Base-by-base conservation (phyloP, 1,140 invertebrate species). In the Brachionus asplanchnoidis region DNA sequence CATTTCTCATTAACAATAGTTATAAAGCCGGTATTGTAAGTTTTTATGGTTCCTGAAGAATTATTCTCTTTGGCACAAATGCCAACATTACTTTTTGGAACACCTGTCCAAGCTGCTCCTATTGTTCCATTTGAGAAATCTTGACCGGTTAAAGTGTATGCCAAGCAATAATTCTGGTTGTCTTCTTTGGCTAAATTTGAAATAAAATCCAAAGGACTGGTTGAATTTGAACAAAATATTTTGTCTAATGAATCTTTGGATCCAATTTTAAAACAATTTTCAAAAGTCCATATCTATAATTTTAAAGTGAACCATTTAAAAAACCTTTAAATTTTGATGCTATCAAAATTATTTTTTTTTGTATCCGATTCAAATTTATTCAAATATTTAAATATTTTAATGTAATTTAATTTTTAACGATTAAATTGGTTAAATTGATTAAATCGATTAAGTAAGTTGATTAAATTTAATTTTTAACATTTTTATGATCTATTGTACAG, bases 1-100 rank as follows among this genome's bases (percentile, higher is more conserved):
- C 94, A 96, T 87, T 98, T 97, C 91, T 99, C 99, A 91, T 99
- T 99, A 14, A 99, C 95, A 89, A 99, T 96, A 1, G 97, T 99
- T 50, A 99, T 97, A 86, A 99, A 98, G 50, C 98, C 98, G 0
- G 97, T 99, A 90, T 99, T 99, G 0, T 99, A 91, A 42, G 95
- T 6, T 28, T 28, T 9, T 9, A 4, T 23, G 1, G 3, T 9
- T 0, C 20, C 97, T 73, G 88, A 88, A 8, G 73, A 23, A 2
- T 88, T 86, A 12, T 85, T 40, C 23, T 80, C 44, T 89, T 95
- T 96, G 90, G 99, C 97, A 91, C 97, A 99, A 86, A 99, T 97
- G 50, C 97, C 97, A 50, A 97, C 97, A 17, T 60, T 68, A 23
- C 50, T 65, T 6, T 9, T n/a, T 17, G 20, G 36, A 23, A 40